A percentile compares a stretch with the other conserved stretches of the same genome.
Evolutionary conservation across 2,888 invertebrate species (phyloP).

Genomic region (Pseudolycoriella hygida): DNA sequence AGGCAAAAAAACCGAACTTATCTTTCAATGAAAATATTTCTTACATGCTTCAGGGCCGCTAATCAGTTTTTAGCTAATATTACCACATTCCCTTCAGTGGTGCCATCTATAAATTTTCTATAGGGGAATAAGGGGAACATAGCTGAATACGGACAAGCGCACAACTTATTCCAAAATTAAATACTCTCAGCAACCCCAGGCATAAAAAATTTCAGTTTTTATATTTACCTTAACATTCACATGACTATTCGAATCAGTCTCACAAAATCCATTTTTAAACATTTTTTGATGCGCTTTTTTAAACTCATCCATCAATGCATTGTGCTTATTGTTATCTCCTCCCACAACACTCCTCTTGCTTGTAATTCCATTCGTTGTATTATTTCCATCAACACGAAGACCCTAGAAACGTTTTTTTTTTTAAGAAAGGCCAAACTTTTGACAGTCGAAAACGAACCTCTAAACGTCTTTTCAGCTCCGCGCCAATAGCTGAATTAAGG

Average conservation of each 20-base stretch:
- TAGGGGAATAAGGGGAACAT: too few species aligned
- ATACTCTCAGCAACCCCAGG: too few species aligned
- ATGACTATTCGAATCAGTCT: background rate
- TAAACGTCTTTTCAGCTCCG: constrained; percentile 48
- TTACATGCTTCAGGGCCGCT: too few species aligned
- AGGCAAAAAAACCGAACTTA: too few species aligned
- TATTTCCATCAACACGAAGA: background rate
- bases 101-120: too few species aligned
- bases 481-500: constrained; percentile 49
- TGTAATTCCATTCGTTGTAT: too few species aligned
- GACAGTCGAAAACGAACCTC: constrained; percentile 32
- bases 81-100: too few species aligned
- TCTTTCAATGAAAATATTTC: too few species aligned
- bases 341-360: constrained; percentile 16
- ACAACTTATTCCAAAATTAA: too few species aligned
- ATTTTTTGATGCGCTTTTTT: constrained; percentile 75
- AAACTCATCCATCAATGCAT: constrained; percentile 75
- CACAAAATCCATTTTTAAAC: constrained; percentile 38
- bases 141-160: too few species aligned
- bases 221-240: background rate
- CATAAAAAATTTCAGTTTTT: too few species aligned
- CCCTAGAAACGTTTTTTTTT: background rate
- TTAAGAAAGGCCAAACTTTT: background rate
- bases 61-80: too few species aligned
- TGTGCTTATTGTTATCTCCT: constrained; percentile 48